Conservation (phyloP, 2,888 invertebrate genomes). For the Epirrita christyi region DNA sequence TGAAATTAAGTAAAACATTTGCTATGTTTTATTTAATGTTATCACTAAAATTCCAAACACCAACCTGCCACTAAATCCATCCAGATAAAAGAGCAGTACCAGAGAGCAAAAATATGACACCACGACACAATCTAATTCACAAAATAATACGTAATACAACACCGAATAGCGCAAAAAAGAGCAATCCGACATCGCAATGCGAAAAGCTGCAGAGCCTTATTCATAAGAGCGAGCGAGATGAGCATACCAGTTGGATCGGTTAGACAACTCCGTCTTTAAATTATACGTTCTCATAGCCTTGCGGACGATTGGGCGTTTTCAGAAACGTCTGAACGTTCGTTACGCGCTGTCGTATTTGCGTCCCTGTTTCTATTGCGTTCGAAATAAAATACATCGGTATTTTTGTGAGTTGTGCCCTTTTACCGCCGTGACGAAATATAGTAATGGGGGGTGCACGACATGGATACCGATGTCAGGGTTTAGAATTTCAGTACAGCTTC, state of each 20-base stretch:
- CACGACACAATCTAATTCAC: slow-evolving; percentile 81
- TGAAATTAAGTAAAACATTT: neutral
- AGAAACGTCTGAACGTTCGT: slow-evolving; percentile 48
- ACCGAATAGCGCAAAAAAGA: slow-evolving; percentile 80
- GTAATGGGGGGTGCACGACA: slow-evolving; percentile 84
- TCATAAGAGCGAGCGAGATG: slow-evolving; percentile 60
- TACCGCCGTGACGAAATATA: slow-evolving; percentile 66
- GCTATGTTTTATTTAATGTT: slow-evolving; percentile 21
- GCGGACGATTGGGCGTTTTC: slow-evolving; percentile 53
- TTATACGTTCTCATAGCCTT: slow-evolving; percentile 85
- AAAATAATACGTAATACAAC: slow-evolving; percentile 82
- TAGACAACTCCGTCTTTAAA: slow-evolving; percentile 78
- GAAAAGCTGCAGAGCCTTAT: slow-evolving; percentile 64
- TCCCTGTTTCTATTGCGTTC: slow-evolving; percentile 39
- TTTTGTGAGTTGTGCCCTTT: slow-evolving; percentile 45
- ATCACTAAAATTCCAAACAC: slow-evolving; percentile 26
- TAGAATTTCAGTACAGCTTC: slow-evolving; percentile 85
- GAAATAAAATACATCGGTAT: neutral
- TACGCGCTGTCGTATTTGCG: slow-evolving; percentile 40
- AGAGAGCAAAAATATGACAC: slow-evolving; percentile 76
- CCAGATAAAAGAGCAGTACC: slow-evolving; percentile 59
- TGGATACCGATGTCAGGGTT: slow-evolving; percentile 83
- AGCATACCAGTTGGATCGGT: slow-evolving; percentile 48
- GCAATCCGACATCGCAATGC: slow-evolving; percentile 67
- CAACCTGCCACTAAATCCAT: slow-evolving; percentile 68